Base-by-base conservation (phyloP, 2,888 invertebrate genomes). In the Dolichopus griseipennis region DNA sequence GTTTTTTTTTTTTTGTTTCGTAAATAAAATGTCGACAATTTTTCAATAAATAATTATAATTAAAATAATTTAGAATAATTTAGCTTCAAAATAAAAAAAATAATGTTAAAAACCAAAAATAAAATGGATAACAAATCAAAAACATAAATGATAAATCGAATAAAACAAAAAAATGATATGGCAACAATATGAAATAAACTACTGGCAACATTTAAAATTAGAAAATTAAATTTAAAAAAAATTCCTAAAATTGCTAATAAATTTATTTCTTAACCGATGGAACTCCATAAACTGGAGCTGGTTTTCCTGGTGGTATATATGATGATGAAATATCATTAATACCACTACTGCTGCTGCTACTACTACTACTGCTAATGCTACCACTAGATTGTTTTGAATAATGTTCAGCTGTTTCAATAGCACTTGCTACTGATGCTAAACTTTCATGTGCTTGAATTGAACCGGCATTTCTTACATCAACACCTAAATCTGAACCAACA, bases 211-310 rank as follows among this genome's bases (percentile, higher is more conserved):
- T 52, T 52, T n/a, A 52, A 6, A 41, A 52, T 18, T 12, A 18
- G 6, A 52, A 52, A 18, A 12, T 52, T 5, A 37, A 12, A 52
- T n/a, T 52, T 52, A 52, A 52, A 52, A 52, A 52, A 52, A n/a
- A 52, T 52, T 52, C 52, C n/a, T 52, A 52, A 52, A 52, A 52
- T 52, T 52, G 37, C 52, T 41, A 52, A 52, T 52, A 52, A 52
- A 52, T 52, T 52, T 52, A 52, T 52, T 52, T 52, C 18, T 52
- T 52, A 65, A 74, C 70, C 66, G 72, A 71, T 65, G 74, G 74
- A 43, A 74, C 73, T 65, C 75, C 75, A 52, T 74, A 74, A 41
- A 73, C 69, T 52, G 72, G 70, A 63, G 74, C 73, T 12, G 68
- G 72, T 34, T 67, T 33, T n/a, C 65, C 21, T 65, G 61, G 65